Percentiles rank a stretch among this genome's conserved stretches.
These are phyloP conservation scores for Siniperca undulata DNA, from an alignment of 2,797 vertebrate species.

Conservation along the genomic window DNA sequence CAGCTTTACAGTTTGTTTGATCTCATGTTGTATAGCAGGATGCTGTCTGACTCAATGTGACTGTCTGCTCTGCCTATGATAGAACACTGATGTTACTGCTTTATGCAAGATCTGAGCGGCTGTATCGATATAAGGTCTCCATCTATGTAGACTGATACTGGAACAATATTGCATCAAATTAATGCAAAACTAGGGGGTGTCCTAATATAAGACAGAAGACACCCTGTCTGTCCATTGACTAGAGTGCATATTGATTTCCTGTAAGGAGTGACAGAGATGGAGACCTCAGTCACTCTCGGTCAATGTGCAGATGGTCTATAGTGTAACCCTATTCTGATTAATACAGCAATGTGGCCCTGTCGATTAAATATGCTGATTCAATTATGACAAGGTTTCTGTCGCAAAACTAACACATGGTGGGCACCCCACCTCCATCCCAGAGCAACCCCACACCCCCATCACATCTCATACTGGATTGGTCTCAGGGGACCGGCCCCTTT, in stretches of 20 bases:
- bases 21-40: no score
- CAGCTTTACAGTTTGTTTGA: no score
- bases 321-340: conserved; percentile 75
- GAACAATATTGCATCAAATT: no score
- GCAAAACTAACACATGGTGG: conserved; percentile 57
- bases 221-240: conserved; percentile 38
- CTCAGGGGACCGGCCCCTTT: conserved; percentile 69
- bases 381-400: conserved; percentile 60
- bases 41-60: background rate
- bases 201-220: conserved; percentile 6
- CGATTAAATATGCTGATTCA: conserved; percentile 62
- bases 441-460: background rate
- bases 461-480: conserved; percentile 55
- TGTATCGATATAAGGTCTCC: background rate
- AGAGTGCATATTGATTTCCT: conserved; percentile 50
- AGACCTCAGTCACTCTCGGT: conserved; percentile 22
- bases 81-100: background rate
- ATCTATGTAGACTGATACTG: no score
- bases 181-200: no score
- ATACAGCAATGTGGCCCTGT: conserved; percentile 54
- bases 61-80: no score
- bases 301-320: conserved; percentile 66
- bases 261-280: conserved; percentile 19
- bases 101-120: background rate
- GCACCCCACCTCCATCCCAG: conserved; percentile 25